Base-by-base conservation (phyloP, 2,888 invertebrate species). In the Drosophila macrothrix region DNA sequence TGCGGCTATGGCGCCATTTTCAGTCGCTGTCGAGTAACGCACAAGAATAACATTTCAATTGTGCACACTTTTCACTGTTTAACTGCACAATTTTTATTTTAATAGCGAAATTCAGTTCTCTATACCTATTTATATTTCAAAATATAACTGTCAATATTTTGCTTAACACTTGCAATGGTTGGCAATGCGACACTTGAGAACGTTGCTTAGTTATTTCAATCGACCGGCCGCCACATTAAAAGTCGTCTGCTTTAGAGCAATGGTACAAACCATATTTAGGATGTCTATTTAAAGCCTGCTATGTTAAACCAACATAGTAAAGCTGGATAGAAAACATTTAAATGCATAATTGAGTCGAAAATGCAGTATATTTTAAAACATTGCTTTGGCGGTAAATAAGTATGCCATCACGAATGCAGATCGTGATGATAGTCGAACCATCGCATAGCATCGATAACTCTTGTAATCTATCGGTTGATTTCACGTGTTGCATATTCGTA, bases 1-100 rank as follows among this genome's bases (percentile, higher is more conserved):
- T 0, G 81, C 78, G 16, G 93, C 93, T 52, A 67, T 94, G 31
- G 90, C 92, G 50, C 69, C 71, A 1, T 76, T 75, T 53, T 22
- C 74, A n/a, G n/a, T 4, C 3, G 22, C n/a, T 49, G 10, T n/a
- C 7, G 33, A 67, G 49, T 22, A 64, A 56, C 0, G 4, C 10
- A 22, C 4, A 43, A n/a, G 1, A 43, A 16, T 16, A 19, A 25
- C 3, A 19, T 52, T 31, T 58, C 22, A 31, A 31, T 29, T 31
- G 31, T 4, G 2, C 6, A 9, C 41, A 31, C 16, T 6, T 31
- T 22, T 16, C 0, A 16, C 5, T 31, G 10, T 29, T 22, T n/a
- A 39, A 29, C 9, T n/a, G 29, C 50, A 29, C 50, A 50, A 19
- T 10, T 19, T n/a, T n/a, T 9, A 28, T 16, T 22, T 41, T 9